Evolutionary conservation across 1,140 invertebrate genomes (phyloP), one percentile per base, ranked within the genome.

Genomic region (Mizuhopecten yessoensis): DNA sequence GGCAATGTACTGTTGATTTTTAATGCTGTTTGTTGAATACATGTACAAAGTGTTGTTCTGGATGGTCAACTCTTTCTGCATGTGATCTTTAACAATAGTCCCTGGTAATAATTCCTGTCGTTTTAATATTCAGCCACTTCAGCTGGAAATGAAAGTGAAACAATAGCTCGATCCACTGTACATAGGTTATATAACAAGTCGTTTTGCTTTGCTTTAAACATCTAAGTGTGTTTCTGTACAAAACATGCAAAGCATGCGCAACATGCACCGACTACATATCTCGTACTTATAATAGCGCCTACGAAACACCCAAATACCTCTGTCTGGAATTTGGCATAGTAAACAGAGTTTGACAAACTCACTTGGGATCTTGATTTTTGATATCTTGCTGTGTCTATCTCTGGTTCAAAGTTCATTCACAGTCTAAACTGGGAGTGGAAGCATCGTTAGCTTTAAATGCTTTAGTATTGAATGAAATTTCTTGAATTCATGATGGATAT

Each of bases 311-410:
- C 11, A n/a, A 29, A 29, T 75, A 75, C 3, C 57, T 75, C 23
- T n/a, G 5, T 29, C 57, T 75, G 57, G n/a, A 75, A 75, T n/a
- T 75, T 75, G 57, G 57, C 57, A 13, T 29, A 29, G 57, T 75
- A 75, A 75, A 75, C 57, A 75, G 23, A n/a, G 23, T 75, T 75
- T 75, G 57, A 29, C 57, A 75, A 75, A 75, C 57, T 29, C 57
- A 75, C 57, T 75, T 75, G 5, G 57, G 57, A 75, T 75, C 23
- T 29, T 29, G n/a, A n/a, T n/a, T 75, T 57, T 75, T 75, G 57
- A 75, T 75, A 75, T 75, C 57, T 75, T 75, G 57, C n/a, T 75
- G n/a, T 75, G 57, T 75, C 57, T 75, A n/a, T 75, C 57, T 75
- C 57, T 75, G 57, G 57, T 5, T 29, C n/a, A 0, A n/a, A 75